A percentile compares a stretch with the other conserved stretches of the same genome.
Conservation (phyloP, 2,113 vertebrate genomes). For the Pelobates fuscus region DNA sequence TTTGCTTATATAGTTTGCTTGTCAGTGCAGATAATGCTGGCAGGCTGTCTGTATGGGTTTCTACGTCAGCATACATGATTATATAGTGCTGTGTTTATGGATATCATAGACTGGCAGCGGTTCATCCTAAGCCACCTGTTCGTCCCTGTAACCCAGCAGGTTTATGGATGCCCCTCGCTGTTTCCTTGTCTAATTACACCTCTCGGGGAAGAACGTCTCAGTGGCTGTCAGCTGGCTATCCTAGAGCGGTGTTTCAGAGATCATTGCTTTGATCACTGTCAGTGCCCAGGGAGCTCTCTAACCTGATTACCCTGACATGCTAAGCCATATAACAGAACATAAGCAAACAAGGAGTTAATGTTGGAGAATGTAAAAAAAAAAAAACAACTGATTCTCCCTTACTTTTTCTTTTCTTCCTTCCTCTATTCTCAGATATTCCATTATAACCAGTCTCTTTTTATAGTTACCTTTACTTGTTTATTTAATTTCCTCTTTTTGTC, state of each 20-base stretch:
- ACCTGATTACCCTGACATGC: conserved; percentile 12
- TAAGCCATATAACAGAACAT: background rate
- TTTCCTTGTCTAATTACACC: conserved; percentile 29
- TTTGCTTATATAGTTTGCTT: no score
- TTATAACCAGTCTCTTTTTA: background rate
- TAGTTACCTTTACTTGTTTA: background rate
- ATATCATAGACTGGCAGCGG: background rate
- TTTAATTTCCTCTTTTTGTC: background rate
- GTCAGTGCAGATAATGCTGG: background rate
- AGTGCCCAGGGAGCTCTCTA: background rate
- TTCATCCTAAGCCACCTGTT: conserved; percentile 10
- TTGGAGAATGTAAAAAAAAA: background rate
- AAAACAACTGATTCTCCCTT: background rate
- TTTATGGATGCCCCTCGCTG: conserved; percentile 12
- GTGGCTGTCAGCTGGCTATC: conserved; percentile 2
- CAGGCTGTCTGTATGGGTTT: background rate
- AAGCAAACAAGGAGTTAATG: background rate
- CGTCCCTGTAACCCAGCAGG: conserved; percentile 17
- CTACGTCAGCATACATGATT: background rate
- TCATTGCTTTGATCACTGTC: conserved; percentile 34
- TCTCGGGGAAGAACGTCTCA: conserved; percentile 2
- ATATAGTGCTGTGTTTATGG: background rate
- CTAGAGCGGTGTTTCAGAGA: conserved; percentile 6
- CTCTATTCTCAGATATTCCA: background rate
- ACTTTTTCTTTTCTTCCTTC: background rate